phyloP scores from a whole-genome alignment of 2,888 invertebrate genomes.

The Germaria angustata region DNA sequence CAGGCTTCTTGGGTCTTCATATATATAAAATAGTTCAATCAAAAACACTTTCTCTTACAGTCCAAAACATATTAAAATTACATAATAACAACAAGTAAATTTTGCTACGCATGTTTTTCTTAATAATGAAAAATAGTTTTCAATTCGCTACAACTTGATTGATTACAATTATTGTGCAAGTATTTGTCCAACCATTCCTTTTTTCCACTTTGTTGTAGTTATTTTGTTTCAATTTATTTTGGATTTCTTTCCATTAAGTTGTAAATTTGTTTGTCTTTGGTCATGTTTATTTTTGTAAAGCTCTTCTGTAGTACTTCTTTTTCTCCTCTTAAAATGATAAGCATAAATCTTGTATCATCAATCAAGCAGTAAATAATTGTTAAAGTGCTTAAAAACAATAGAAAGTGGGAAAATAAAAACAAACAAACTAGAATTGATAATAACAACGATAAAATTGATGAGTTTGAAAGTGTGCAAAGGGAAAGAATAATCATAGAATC shows the following conservation, averaged over 20 bases:
- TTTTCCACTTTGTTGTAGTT: background rate
- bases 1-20: background rate
- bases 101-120: background rate
- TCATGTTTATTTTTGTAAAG: slow-evolving; percentile 27
- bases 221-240: slow-evolving; percentile 29
- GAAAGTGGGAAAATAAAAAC: background rate
- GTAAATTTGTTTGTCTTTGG: slow-evolving; percentile 21
- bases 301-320: background rate
- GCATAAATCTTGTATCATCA: slow-evolving; percentile 42
- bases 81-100: too few species aligned
- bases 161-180: slow-evolving; percentile 39
- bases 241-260: background rate
- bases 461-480: background rate
- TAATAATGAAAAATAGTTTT: slow-evolving; percentile 14
- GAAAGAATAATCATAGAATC: too few species aligned
- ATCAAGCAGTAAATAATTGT: slow-evolving; percentile 49
- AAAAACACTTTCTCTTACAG: too few species aligned
- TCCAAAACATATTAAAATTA: too few species aligned
- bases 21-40: too few species aligned
- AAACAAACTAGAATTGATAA: slow-evolving; percentile 4
- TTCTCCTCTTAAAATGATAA: background rate
- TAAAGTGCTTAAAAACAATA: slow-evolving; percentile 23
- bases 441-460: slow-evolving; percentile 19
- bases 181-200: slow-evolving; percentile 15
- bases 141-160: slow-evolving; percentile 33